Base-by-base conservation (phyloP, 2,888 invertebrate species). In the Rhimphoctona megacephalus region DNA sequence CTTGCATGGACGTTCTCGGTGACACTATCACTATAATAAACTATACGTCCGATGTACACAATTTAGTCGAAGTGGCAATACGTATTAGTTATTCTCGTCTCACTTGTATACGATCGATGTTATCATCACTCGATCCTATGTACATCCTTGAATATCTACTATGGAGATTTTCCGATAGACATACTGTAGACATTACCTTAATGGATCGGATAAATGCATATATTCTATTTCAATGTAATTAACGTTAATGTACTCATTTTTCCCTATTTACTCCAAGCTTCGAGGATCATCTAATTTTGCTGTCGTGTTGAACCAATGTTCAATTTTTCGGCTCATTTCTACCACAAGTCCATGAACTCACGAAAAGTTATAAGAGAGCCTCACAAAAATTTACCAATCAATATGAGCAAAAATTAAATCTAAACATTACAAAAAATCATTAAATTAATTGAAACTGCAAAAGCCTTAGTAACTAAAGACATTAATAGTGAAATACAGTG, bases 11-110 rank as follows among this genome's bases (percentile, higher is more conserved):
- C 22, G 76, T 83, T 66, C 80, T 30, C 57, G 72, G 74, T 72
- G 83, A 86, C 80, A 66, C 74, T 81, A 83, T 83, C 83, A 69
- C 49, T 30, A 33, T 81, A 80, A 86, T 72, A 80, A 81, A 86
- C 83, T 76, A 81, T 80, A 74, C 49, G 54, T 46, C 67, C 76
- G 57, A 74, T 74, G 73, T 76, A 74, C 66, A 74, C 30, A 25
- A 22, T 66, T 30, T 46, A 77, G 43, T 22, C 39, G 49, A 39
- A 70, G 76, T 67, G 72, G 72, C 83, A 81, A 83, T 86, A 46
- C 66, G 46, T 77, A 52, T 72, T 70, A 70, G 79, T 76, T 80
- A 77, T 77, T 64, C 54, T 57, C 77, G 36, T 83, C 73, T 57
- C 74, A 14, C 11, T 46, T 33, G 57, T 19, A 61, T 9, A n/a